These are phyloP conservation scores for Diogma glabrata DNA, from an alignment of 2,888 invertebrate genomes.

Conservation along the genomic window DNA sequence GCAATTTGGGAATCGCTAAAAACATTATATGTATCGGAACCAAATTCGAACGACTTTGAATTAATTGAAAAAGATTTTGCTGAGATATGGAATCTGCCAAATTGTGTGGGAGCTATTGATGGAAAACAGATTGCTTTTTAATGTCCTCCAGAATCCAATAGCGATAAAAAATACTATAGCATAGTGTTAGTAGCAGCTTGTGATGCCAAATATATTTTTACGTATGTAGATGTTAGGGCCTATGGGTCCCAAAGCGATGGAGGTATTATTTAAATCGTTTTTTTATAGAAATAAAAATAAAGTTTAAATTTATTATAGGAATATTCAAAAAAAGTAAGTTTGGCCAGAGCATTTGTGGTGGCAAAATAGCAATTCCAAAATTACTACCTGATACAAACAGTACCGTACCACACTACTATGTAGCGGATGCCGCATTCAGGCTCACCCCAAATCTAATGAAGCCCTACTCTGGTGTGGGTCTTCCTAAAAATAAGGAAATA, in stretches of 20 bases:
- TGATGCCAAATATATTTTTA: background rate
- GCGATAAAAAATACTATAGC: background rate
- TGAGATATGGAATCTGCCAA: constrained; percentile 19
- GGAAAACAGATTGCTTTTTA: constrained; percentile 24
- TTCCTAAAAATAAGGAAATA: background rate
- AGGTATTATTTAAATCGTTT: no score
- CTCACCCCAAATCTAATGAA: background rate
- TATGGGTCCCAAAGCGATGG: no score
- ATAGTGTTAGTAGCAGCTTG: background rate
- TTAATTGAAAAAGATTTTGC: constrained; percentile 12
- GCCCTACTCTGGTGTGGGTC: background rate
- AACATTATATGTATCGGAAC: constrained; percentile 9
- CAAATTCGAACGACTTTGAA: constrained; percentile 5
- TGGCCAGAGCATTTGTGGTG: background rate
- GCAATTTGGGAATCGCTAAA: constrained; percentile 12
- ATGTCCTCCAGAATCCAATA: constrained; percentile 17
- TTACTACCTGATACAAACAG: background rate
- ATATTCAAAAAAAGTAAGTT: background rate
- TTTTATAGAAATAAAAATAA: no score
- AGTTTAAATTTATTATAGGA: background rate
- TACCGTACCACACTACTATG: background rate
- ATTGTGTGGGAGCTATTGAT: constrained; percentile 24
- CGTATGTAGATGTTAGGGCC: no score
- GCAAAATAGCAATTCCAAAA: background rate
- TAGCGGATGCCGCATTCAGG: background rate